phyloP scores from a whole-genome alignment of 2,797 vertebrate species.

The Semotilus atromaculatus region DNA sequence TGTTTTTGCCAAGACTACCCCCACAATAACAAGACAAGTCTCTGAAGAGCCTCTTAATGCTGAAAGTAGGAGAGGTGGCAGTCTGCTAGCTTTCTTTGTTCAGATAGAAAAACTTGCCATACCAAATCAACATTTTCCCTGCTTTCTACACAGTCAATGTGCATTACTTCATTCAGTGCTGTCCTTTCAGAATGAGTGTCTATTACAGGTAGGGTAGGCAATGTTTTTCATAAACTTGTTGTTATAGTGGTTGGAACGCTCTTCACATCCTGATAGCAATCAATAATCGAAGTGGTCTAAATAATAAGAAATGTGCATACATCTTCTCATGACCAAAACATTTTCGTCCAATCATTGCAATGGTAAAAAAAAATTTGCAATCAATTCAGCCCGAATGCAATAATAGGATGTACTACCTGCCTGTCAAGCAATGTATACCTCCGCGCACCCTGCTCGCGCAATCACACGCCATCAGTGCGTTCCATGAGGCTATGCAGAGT shows the following conservation, averaged over 20 bases:
- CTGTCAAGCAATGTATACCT: not conserved
- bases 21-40: slow-evolving; percentile 60
- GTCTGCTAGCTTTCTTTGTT: slow-evolving; percentile 45
- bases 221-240: not conserved
- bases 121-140: not conserved
- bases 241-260: not conserved
- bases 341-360: not conserved
- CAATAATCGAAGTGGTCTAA: not conserved
- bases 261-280: not conserved
- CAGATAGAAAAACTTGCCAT: slow-evolving; percentile 24
- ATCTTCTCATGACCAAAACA: not conserved
- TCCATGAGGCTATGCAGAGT: not conserved
- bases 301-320: not conserved
- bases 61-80: slow-evolving; percentile 47
- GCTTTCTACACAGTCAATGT: not conserved
- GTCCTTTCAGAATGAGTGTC: not conserved
- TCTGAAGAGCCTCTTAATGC: slow-evolving; percentile 54
- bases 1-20: slow-evolving; percentile 55
- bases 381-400: no score
- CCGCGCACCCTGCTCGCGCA: no score
- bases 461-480: not conserved
- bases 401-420: no score
- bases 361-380: no score
- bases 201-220: not conserved
- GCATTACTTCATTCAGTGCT: not conserved